Conservation (phyloP, 2,113 vertebrate species). For the Raja brachyura region DNA sequence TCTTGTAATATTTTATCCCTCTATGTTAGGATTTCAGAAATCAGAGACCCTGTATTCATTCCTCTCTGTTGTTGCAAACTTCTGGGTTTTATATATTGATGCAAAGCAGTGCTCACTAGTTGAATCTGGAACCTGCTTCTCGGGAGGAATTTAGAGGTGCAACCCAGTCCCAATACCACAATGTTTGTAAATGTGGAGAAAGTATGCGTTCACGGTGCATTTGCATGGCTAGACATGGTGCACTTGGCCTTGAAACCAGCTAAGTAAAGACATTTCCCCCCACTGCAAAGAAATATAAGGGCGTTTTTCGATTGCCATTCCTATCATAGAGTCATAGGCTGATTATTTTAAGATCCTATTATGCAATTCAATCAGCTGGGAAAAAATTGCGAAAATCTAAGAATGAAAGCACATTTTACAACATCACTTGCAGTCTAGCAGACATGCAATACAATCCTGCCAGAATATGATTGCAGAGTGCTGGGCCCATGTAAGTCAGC, state of each 20-base stretch:
- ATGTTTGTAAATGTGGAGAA: too few relatives aligned
- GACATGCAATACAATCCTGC: neutral
- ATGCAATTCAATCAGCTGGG: too few relatives aligned
- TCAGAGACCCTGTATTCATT: neutral
- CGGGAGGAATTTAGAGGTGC: neutral
- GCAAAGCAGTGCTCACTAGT: neutral
- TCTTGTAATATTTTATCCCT: neutral
- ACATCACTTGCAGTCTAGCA: neutral
- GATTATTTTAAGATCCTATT: too few relatives aligned
- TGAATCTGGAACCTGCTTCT: neutral
- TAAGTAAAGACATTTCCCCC: neutral
- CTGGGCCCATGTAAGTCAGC: neutral
- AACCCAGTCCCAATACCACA: neutral
- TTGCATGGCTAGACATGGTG: neutral
- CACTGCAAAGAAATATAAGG: neutral
- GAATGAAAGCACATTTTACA: neutral
- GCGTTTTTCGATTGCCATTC: too few relatives aligned
- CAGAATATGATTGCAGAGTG: neutral
- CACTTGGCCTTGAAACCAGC: neutral
- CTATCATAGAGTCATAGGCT: too few relatives aligned
- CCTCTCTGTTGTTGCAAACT: neutral
- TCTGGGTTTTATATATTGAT: neutral
- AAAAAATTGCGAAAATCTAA: neutral
- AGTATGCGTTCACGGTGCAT: too few relatives aligned
- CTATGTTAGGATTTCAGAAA: neutral